Evolutionary conservation across 2,888 invertebrate species (phyloP).

Genomic region (Erynnis tages): DNA sequence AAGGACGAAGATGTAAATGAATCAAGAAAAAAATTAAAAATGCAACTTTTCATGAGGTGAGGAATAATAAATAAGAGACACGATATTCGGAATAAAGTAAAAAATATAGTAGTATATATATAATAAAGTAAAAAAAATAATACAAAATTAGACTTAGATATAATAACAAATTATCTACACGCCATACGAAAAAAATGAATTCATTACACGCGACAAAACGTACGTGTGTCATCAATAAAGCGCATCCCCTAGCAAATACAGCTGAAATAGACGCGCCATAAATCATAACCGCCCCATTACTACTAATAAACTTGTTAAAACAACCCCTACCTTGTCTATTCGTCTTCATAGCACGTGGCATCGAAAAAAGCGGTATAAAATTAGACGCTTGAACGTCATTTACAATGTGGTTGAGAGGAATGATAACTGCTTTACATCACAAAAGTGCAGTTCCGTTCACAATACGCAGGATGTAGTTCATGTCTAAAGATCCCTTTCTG

Average conservation of each 20-base stretch:
- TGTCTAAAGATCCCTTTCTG: constrained; percentile 53
- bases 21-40: too few relatives aligned
- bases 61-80: too few relatives aligned
- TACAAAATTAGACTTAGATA: not conserved
- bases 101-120: too few relatives aligned
- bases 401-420: constrained; percentile 49
- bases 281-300: constrained; percentile 76
- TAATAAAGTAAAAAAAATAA: too few relatives aligned
- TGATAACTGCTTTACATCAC: constrained; percentile 76
- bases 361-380: constrained; percentile 60
- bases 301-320: constrained; percentile 79
- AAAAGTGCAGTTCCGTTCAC: constrained; percentile 55
- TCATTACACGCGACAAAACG: constrained; percentile 46
- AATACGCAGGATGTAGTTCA: constrained; percentile 67
- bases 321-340: constrained; percentile 76
- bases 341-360: constrained; percentile 60
- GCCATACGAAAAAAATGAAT: constrained; percentile 46
- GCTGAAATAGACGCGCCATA: constrained; percentile 76
- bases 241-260: constrained; percentile 66
- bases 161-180: constrained; percentile 13
- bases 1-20: too few relatives aligned
- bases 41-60: too few relatives aligned
- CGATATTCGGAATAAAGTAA: too few relatives aligned
- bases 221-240: constrained; percentile 76
- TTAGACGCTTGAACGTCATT: constrained; percentile 55